phyloP scores from a whole-genome alignment of 2,888 invertebrate species.

The Disparrhopalites patrizii region DNA sequence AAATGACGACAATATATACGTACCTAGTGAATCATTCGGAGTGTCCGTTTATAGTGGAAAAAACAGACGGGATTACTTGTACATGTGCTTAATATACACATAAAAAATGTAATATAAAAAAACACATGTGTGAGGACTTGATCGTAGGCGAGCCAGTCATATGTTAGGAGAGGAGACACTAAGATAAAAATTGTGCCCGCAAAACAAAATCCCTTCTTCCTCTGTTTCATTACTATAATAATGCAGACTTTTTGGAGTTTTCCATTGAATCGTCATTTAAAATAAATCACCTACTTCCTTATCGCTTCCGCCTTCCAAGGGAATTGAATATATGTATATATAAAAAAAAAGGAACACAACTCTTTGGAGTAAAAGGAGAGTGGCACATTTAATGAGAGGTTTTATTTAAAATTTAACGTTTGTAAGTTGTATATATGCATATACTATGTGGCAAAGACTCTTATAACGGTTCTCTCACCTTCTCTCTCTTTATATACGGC shows the following conservation, averaged over 20 bases:
- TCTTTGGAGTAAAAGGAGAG: no score
- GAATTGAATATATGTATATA: constrained; percentile 4
- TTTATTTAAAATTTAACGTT: no score
- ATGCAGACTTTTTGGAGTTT: constrained; percentile 4
- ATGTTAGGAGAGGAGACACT: no score
- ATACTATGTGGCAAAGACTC: constrained; percentile 7
- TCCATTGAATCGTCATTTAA: constrained; percentile 24
- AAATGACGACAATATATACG: no score
- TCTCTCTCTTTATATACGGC: not conserved
- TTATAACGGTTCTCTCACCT: constrained; percentile 15
- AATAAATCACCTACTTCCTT: constrained; percentile 41
- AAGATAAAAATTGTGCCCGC: not conserved
- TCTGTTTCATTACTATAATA: not conserved
- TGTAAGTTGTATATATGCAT: no score
- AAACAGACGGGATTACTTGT: no score
- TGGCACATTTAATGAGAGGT: constrained; percentile 19
- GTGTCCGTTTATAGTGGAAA: no score
- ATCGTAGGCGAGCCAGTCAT: no score
- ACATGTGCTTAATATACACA: no score
- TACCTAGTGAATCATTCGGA: no score
- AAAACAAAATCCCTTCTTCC: not conserved
- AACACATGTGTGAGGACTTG: no score
- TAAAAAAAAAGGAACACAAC: not conserved
- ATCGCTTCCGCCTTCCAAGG: constrained; percentile 38
- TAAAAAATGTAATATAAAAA: no score